Evolutionary conservation across 2,888 invertebrate genomes (phyloP), one percentile per base, ranked within the genome.

Genomic region (Drosophila niveifrons): DNA sequence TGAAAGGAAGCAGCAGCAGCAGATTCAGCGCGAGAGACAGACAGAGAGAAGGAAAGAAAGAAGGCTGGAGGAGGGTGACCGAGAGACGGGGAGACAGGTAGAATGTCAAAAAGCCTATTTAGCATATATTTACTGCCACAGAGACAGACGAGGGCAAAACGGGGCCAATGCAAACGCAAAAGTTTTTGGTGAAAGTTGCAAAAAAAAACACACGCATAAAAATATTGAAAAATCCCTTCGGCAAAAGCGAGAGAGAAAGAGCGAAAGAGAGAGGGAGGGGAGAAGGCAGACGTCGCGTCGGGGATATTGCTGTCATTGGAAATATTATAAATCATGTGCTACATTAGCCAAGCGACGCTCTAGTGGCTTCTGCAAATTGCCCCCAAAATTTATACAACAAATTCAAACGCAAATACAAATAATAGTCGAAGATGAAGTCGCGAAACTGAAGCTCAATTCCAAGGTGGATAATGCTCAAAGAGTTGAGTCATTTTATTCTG

Each of bases 51-150:
- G 18, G 17, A 39, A 13, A 15, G 17, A 9, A 2, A 13, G 41
- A n/a, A n/a, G 10, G 29, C 6, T n/a, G 17, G 10, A 13, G 13
- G 41, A 43, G 15, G 6, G 7, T 18, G 17, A 50, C 31, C 13
- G 13, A 23, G 43, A 23, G 10, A 18, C n/a, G 10, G 23, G 44
- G 8, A 43, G 51, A 51, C 72, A 88, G 87, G 88, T 89, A 72
- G 78, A 84, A 89, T 87, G 89, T 87, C 89, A 87, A 87, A 89
- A 87, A 76, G 85, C 85, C 85, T 89, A 89, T 87, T 89, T 86
- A 89, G 88, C 85, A 86, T 86, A 86, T 89, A 85, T 86, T 89
- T 87, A 89, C 88, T 75, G 69, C n/a, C 56, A 47, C 55, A 61
- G 59, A 61, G 70, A 56, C 61, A 61, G 70, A 56, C 61, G 59